Evolutionary conservation across 2,888 invertebrate genomes (phyloP), one percentile per base, ranked within the genome.

Genomic region (Drosophila mayaguana): DNA sequence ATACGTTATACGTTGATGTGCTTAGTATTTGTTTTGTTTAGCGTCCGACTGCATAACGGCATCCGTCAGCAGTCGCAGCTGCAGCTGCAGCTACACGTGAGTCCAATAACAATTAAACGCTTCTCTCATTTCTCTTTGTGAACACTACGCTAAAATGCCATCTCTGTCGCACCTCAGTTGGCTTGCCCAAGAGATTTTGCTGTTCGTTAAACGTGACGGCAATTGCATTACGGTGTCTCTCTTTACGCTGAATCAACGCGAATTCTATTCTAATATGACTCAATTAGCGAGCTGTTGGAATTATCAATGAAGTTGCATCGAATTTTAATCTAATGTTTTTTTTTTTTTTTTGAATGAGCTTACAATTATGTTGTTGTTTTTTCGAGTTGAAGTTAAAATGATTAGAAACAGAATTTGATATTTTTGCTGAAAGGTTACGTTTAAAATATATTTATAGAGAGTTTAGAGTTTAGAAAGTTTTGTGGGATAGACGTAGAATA

Each of bases 161-260:
- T 48, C 38, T 51, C 32, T n/a, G 14, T 54, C 36, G 12, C 22
- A 46, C 22, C 22, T 45, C 20, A 22, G 20, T 6, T 40, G 14
- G 22, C 46, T 18, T 28, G 28, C 48, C 42, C 22, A 48, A 48
- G 60, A 32, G 48, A 32, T 38, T 34, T 18, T 18, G 36, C 22
- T 36, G 40, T 16, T 28, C 45, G 25, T 16, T 12, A 76, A 71
- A 76, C 75, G 75, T 75, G 75, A 75, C 59, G 2, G 14, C 42
- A 22, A 34, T 22, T 53, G 16, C 40, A 18, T 63, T 71, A 71
- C 71, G 65, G 59, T 20, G 36, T 11, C 7, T n/a, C 7, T 20
- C 16, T 20, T 51, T 25, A 43, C 25, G 34, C 53, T 54, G 45
- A 61, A 46, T 54, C 48, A 63, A 38, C 36, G 14, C 1, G n/a